These are phyloP conservation scores for Tipula confusa DNA, from an alignment of 2,888 invertebrate genomes.

Conservation along the genomic window DNA sequence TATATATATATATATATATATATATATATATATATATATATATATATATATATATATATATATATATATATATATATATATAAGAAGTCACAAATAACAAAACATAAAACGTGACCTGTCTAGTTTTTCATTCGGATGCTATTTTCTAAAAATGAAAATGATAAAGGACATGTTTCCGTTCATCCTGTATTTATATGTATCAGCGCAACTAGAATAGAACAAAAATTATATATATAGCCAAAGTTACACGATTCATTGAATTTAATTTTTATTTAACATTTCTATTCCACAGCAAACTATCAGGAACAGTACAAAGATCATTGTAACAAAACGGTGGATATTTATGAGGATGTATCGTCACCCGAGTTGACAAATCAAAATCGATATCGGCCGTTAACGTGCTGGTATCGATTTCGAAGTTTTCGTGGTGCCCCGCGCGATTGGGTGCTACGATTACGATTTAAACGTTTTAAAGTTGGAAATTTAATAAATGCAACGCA, in stretches of 20 bases:
- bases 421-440: conserved; percentile 83
- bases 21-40: background rate
- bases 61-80: background rate
- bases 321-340: conserved; percentile 91
- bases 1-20: background rate
- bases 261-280: background rate
- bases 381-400: conserved; percentile 79
- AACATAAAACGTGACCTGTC: background rate
- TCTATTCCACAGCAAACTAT: conserved; percentile 5
- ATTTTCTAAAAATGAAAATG: background rate
- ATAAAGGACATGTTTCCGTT: background rate
- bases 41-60: background rate
- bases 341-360: conserved; percentile 86
- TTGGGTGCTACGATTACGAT: conserved; percentile 83
- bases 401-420: conserved; percentile 85
- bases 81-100: background rate
- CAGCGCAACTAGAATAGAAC: background rate
- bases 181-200: background rate
- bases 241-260: conserved; percentile 6
- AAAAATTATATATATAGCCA: background rate
- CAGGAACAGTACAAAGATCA: conserved; percentile 61
- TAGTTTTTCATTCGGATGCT: background rate
- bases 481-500: conserved; percentile 79
- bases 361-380: conserved; percentile 79
- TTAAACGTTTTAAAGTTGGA: conserved; percentile 91